Conservation (phyloP, 1,140 invertebrate species). For the Anastrepha ludens region DNA sequence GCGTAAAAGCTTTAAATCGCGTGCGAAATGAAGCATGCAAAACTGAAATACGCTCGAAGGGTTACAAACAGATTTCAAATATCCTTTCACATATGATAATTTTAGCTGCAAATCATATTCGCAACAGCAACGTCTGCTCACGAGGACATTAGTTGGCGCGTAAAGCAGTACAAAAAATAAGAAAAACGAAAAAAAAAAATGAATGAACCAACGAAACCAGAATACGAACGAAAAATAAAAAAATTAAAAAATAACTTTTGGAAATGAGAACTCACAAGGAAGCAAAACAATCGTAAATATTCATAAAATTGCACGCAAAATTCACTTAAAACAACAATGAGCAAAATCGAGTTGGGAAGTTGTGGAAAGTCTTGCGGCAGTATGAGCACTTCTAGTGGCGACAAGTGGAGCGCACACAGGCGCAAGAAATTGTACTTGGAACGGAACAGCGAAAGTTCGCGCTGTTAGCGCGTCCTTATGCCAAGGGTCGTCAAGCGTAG, state of each 20-base stretch:
- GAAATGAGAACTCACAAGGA: not conserved
- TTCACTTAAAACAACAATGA: slow-evolving; percentile 51
- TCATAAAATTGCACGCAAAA: slow-evolving; percentile 53
- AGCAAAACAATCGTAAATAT: slow-evolving; percentile 55
- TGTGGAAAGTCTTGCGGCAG: slow-evolving; percentile 50
- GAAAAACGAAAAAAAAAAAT: not conserved
- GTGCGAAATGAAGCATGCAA: slow-evolving; percentile 60
- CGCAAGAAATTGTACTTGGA: not conserved
- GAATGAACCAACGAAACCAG: not conserved
- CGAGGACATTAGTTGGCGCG: slow-evolving; percentile 32
- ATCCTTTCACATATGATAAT: slow-evolving; percentile 63
- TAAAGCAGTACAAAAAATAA: not conserved
- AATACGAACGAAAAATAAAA: not conserved
- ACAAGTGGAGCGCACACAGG: slow-evolving; percentile 45
- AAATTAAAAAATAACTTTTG: slow-evolving; percentile 3
- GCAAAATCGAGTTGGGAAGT: slow-evolving; percentile 59
- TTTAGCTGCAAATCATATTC: slow-evolving; percentile 72
- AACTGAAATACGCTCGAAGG: slow-evolving; percentile 35
- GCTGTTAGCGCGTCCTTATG: slow-evolving; percentile 72
- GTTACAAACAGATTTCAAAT: slow-evolving; percentile 49
- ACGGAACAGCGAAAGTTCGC: slow-evolving; percentile 49
- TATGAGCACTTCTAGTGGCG: slow-evolving; percentile 1
- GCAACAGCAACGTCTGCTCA: slow-evolving; percentile 40
- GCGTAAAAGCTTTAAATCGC: slow-evolving; percentile 73
- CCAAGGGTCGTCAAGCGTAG: slow-evolving; percentile 73